Evolutionary conservation across 1,140 invertebrate species (phyloP).

Genomic region (Papilio dardanus): DNA sequence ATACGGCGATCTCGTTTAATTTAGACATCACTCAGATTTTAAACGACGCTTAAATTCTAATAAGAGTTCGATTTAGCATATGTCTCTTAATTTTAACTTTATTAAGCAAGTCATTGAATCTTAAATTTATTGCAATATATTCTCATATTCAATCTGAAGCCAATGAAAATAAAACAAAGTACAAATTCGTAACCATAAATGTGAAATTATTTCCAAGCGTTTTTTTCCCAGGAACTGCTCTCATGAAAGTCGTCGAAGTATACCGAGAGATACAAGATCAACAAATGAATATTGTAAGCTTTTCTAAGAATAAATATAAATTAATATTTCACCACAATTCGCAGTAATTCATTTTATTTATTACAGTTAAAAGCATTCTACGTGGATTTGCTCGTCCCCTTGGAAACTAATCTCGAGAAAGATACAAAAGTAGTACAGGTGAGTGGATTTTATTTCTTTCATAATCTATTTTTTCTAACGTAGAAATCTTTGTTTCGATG

Average conservation of each 20-base stretch:
- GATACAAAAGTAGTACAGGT: conserved; percentile 96
- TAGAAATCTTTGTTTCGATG: conserved; percentile 43
- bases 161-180: background rate
- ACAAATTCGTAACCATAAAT: background rate
- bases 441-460: conserved; percentile 48
- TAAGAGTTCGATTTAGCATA: no score
- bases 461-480: conserved; percentile 47
- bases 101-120: background rate
- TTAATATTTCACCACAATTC: conserved; percentile 42
- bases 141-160: background rate
- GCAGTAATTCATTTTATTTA: conserved; percentile 59
- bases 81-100: background rate
- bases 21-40: no score
- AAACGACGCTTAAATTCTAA: no score
- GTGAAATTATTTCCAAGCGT: conserved; percentile 5
- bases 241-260: conserved; percentile 95
- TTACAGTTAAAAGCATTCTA: conserved; percentile 96
- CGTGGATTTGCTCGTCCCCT: conserved; percentile 94
- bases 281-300: conserved; percentile 96
- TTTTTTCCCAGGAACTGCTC: conserved; percentile 89
- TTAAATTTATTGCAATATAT: background rate
- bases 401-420: conserved; percentile 96
- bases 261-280: conserved; percentile 96
- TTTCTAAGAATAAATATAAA: conserved; percentile 34
- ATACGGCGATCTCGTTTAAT: no score